Evolutionary conservation across 2,888 invertebrate species (phyloP), one percentile per base, ranked within the genome.

Genomic region (Ornithoptera alexandrae): DNA sequence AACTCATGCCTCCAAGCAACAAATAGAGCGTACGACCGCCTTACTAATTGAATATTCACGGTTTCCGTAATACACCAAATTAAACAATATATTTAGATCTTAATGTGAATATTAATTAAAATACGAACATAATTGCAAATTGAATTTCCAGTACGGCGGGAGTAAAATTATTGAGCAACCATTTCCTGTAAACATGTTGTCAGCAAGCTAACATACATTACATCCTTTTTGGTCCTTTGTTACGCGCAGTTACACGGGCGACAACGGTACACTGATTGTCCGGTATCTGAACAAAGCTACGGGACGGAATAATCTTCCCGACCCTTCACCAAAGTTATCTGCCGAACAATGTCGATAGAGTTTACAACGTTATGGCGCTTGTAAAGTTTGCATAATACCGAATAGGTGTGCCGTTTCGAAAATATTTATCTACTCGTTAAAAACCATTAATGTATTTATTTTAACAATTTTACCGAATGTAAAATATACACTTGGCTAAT

Each of bases 271-370:
- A 12, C 56, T 20, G 56, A 56, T 20, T 56, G 18, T 20, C 18
- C 56, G 56, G 20, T 20, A n/a, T 56, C 20, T 56, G 56, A 56
- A 56, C 56, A 56, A 56, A 56, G 56, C 56, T n/a, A 56, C 20
- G 56, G 56, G 56, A 56, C 56, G 56, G 56, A 20, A 56, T 56
- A 56, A 56, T 56, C 56, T 56, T 46, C 46, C 46, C 56, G 56
- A 56, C 18, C 56, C 56, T 53, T 56, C 46, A 46, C 46, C 46
- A 56, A 56, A 56, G n/a, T 56, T 56, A n/a, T 56, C 20, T 56
- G 8, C 56, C 56, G 56, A 56, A 56, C n/a, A 56, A 20, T 56
- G 56, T 56, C 56, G 18, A 20, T 56, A 20, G 56, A 20, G 20
- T 56, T n/a, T 56, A 56, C 20, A 20, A 7, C 20, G 15, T 56